Evolutionary conservation across 1,140 invertebrate species (phyloP).

Genomic region (Phthorimaea operculella): DNA sequence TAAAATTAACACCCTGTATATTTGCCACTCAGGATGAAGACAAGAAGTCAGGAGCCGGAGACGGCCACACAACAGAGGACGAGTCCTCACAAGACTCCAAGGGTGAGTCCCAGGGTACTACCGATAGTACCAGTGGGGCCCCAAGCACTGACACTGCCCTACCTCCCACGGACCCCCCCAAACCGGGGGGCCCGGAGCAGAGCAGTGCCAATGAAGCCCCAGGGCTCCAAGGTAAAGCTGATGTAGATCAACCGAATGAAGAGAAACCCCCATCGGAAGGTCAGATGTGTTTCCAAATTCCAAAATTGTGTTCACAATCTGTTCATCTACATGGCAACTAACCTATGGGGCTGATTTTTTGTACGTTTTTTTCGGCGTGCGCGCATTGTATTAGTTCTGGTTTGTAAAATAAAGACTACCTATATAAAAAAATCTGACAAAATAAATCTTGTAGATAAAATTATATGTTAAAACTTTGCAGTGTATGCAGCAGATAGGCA

Average conservation of each 20-base stretch:
- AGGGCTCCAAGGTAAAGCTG: constrained; percentile 53
- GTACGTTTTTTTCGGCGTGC: constrained; percentile 2
- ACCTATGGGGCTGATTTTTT: constrained; percentile 32
- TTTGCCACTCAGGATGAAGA: constrained; percentile 54
- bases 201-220: constrained; percentile 9
- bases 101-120: constrained; percentile 47
- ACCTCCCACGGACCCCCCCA: neutral
- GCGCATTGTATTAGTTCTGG: neutral
- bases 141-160: too few relatives aligned
- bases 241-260: constrained; percentile 48
- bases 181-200: neutral
- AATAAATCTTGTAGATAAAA: too few relatives aligned
- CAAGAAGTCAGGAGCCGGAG: constrained; percentile 58
- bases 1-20: neutral
- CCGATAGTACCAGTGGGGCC: constrained; percentile 11
- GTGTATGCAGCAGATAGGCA: too few relatives aligned
- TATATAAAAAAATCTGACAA: neutral
- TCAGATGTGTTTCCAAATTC: constrained; percentile 30
- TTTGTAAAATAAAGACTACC: neutral
- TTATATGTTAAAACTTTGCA: too few relatives aligned
- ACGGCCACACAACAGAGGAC: constrained; percentile 63
- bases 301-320: constrained; percentile 30
- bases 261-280: constrained; percentile 28
- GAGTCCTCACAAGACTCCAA: constrained; percentile 69
- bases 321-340: constrained; percentile 55